phyloP scores from a whole-genome alignment of 2,113 vertebrate species.

The Gallinago media region DNA sequence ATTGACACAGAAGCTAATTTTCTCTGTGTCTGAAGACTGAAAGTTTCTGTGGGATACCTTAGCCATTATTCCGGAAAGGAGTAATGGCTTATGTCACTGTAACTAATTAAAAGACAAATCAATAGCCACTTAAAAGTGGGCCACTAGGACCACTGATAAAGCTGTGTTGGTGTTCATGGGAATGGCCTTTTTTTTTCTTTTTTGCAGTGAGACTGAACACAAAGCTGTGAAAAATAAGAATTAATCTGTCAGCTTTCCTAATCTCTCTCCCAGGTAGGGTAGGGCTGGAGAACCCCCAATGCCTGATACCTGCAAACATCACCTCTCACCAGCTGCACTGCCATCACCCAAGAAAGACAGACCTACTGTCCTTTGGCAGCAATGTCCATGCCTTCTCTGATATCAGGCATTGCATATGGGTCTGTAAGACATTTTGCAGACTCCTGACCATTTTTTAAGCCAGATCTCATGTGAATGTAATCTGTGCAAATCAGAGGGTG shows the following conservation, averaged over 20 bases:
- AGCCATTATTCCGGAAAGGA: background rate
- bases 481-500: background rate
- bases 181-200: background rate
- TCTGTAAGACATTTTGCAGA: background rate
- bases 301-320: background rate
- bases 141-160: background rate
- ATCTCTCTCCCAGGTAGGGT: background rate
- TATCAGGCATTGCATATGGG: background rate
- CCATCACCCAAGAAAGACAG: background rate
- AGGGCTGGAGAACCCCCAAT: background rate
- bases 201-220: constrained; percentile 16
- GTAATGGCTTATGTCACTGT: background rate
- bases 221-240: background rate
- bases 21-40: constrained; percentile 8
- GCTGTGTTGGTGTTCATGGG: constrained; percentile 34
- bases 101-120: constrained; percentile 4
- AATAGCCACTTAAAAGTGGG: background rate
- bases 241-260: background rate
- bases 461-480: background rate
- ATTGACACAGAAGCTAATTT: background rate
- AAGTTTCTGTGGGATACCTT: background rate
- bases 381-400: background rate
- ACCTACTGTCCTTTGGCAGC: background rate
- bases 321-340: background rate
- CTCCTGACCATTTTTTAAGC: background rate